Conservation (phyloP, 2,888 invertebrate species). For the Philonicus albiceps region DNA sequence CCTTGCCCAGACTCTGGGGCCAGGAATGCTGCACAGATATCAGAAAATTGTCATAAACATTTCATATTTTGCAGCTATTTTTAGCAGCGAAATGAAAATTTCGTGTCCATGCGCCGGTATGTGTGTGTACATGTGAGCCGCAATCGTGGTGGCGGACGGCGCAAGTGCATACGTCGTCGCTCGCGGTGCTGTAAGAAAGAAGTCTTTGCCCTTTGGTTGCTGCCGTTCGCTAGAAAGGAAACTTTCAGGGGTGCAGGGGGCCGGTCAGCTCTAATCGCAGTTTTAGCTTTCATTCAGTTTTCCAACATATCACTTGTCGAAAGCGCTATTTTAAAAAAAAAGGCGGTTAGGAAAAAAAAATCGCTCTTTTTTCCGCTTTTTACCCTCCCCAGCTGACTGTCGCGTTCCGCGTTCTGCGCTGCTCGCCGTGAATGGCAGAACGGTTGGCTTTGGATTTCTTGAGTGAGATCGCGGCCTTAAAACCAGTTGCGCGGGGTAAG, state of each 20-base stretch:
- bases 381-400: background rate
- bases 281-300: slow-evolving; percentile 35
- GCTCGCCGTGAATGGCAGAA: background rate
- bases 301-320: background rate
- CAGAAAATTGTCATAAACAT: slow-evolving; percentile 37
- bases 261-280: background rate
- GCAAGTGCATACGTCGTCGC: slow-evolving; percentile 20
- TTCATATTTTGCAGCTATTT: slow-evolving; percentile 38
- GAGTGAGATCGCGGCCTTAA: background rate
- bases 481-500: background rate
- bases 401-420: background rate
- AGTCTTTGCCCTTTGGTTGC: slow-evolving; percentile 33
- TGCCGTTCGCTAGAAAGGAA: background rate
- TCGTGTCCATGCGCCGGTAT: background rate
- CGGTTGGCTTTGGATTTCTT: background rate
- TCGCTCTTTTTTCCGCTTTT: background rate
- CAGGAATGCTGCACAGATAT: slow-evolving; percentile 16
- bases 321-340: slow-evolving; percentile 17
- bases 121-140: background rate
- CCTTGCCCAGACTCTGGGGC: slow-evolving; percentile 12
- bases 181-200: background rate
- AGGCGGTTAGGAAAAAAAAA: background rate
- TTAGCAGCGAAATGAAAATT: slow-evolving; percentile 30
- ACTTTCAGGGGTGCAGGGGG: background rate
- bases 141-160: background rate